These are phyloP conservation scores for Drosophila quinaria DNA, from an alignment of 2,888 invertebrate genomes.

Conservation along the genomic window DNA sequence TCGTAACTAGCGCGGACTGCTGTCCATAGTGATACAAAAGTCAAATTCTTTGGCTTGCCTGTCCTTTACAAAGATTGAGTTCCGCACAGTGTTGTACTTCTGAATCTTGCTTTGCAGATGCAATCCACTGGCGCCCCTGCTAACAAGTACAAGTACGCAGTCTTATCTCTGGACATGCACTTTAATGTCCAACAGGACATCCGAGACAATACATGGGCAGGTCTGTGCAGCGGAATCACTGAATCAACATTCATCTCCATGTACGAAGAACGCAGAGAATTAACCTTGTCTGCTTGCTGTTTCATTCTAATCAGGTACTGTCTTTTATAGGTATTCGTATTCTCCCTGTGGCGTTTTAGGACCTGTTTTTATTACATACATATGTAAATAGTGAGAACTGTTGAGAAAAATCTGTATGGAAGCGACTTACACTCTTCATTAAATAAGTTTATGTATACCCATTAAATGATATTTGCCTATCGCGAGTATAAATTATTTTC, in stretches of 20 bases:
- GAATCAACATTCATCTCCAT: constrained; percentile 4
- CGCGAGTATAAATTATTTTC: constrained; percentile 1
- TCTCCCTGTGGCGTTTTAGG: constrained; percentile 10
- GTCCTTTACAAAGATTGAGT: neutral
- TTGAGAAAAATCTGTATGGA: neutral
- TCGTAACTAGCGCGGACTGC: too few relatives aligned
- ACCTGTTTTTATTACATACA: constrained; percentile 14
- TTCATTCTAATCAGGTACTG: constrained; percentile 12
- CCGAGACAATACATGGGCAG: neutral
- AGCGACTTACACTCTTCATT: neutral
- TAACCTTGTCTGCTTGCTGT: neutral
- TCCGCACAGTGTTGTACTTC: neutral
- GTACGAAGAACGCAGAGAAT: neutral
- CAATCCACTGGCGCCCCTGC: neutral
- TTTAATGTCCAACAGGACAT: constrained; percentile 7
- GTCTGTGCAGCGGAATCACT: neutral
- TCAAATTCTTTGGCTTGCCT: neutral
- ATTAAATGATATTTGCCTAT: neutral
- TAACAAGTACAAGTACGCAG: neutral
- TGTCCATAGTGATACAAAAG: neutral
- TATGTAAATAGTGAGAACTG: constrained; percentile 1
- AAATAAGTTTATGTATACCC: too few relatives aligned
- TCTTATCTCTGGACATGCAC: constrained; percentile 6
- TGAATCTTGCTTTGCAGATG: neutral
- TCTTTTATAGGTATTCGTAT: neutral